Percentiles rank a stretch among this genome's conserved stretches.
Conservation (phyloP, 2,113 vertebrate species). For the Dicerorhinus sumatrensis region DNA sequence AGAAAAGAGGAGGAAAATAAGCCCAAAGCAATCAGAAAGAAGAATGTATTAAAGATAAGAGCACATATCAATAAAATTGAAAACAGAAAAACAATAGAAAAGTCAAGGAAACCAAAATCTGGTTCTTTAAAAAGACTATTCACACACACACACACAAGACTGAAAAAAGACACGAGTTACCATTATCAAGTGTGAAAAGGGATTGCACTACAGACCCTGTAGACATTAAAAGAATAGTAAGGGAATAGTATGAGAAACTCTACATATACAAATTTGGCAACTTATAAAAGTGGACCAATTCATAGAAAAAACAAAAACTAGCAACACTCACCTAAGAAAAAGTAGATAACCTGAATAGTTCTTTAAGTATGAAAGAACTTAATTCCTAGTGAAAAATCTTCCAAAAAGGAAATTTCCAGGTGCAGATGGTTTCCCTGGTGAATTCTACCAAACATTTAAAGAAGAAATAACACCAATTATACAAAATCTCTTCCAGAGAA, state of each 20-base stretch:
- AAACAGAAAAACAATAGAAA: neutral
- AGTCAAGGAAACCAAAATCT: neutral
- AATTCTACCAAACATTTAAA: slow-evolving; percentile 29
- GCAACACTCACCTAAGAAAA: neutral
- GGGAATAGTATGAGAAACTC: neutral
- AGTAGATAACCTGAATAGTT: neutral
- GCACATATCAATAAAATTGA: neutral
- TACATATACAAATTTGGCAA: neutral
- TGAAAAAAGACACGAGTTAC: neutral
- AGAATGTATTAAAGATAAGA: neutral
- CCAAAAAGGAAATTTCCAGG: neutral
- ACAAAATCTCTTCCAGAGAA: slow-evolving; percentile 38
- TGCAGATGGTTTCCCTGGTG: neutral
- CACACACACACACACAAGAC: neutral
- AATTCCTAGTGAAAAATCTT: neutral
- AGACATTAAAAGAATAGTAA: neutral
- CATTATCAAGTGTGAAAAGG: neutral
- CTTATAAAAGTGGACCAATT: neutral
- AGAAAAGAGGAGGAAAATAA: neutral
- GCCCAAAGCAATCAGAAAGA: neutral
- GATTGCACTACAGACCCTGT: neutral
- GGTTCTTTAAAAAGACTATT: neutral
- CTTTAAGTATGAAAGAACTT: neutral
- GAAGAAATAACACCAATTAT: neutral
- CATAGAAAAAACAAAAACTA: neutral